Conservation (phyloP, 1,140 invertebrate genomes). For the Aphidius gifuensis region DNA sequence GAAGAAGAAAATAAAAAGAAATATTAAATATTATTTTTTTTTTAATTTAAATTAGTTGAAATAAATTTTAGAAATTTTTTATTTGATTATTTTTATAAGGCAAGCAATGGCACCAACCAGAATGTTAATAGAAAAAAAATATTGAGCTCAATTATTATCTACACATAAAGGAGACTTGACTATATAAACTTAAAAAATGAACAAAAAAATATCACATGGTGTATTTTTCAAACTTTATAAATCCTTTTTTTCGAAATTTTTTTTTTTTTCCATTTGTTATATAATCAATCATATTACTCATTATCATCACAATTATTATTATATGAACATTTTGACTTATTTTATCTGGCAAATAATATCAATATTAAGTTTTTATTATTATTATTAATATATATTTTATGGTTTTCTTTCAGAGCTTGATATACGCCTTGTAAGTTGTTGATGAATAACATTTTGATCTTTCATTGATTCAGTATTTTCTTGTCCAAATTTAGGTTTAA, state of each 20-base stretch:
- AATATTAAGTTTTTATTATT: background rate
- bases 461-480: slow-evolving; percentile 33
- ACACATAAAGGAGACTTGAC: too few relatives aligned
- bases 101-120: too few relatives aligned
- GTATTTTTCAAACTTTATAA: too few relatives aligned
- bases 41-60: too few relatives aligned
- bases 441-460: slow-evolving; percentile 42
- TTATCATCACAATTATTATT: slow-evolving; percentile 12
- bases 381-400: slow-evolving; percentile 23
- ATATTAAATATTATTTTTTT: too few relatives aligned
- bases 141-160: too few relatives aligned
- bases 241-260: background rate
- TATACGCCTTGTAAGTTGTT: slow-evolving; percentile 47
- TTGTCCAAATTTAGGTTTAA: background rate
- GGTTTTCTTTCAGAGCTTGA: slow-evolving; percentile 52
- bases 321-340: background rate
- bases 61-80: too few relatives aligned
- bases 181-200: too few relatives aligned
- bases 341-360: background rate
- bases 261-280: slow-evolving; percentile 1
- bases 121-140: too few relatives aligned
- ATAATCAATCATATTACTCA: background rate
- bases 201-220: too few relatives aligned
- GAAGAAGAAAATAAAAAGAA: too few relatives aligned
- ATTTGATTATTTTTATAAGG: too few relatives aligned